A percentile compares a stretch with the other conserved stretches of the same genome.
Conservation (phyloP, 2,888 invertebrate species). For the Epinotia nisella region DNA sequence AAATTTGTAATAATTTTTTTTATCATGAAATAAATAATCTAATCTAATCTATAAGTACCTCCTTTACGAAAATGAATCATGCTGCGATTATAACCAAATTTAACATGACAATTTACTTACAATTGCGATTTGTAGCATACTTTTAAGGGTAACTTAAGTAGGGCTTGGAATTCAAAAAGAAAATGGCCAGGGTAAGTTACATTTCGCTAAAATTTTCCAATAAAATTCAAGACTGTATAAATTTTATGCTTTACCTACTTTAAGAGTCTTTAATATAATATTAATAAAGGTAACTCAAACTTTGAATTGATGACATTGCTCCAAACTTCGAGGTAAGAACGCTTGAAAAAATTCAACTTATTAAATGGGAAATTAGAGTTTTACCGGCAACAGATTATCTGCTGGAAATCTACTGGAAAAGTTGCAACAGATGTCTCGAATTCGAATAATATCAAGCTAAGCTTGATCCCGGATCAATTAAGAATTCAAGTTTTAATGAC, state of each 20-base stretch:
- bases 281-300: constrained; percentile 7
- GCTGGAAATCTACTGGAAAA: neutral
- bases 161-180: neutral
- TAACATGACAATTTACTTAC: neutral
- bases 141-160: neutral
- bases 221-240: neutral
- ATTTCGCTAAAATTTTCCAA: neutral
- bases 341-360: constrained; percentile 21
- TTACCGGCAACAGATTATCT: neutral
- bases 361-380: constrained; percentile 6
- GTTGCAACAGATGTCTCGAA: constrained; percentile 1
- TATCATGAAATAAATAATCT: too few species aligned
- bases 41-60: too few species aligned
- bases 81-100: neutral
- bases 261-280: neutral
- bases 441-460: neutral
- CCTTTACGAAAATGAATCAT: too few species aligned
- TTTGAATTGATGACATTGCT: neutral
- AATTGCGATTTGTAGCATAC: neutral
- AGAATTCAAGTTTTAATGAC: neutral
- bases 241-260: neutral
- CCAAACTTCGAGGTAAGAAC: constrained; percentile 10
- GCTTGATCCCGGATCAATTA: neutral
- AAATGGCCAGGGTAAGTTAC: neutral
- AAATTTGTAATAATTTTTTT: too few species aligned